These are phyloP conservation scores for Syrphus vitripennis DNA, from an alignment of 2,888 invertebrate genomes.

Conservation along the genomic window DNA sequence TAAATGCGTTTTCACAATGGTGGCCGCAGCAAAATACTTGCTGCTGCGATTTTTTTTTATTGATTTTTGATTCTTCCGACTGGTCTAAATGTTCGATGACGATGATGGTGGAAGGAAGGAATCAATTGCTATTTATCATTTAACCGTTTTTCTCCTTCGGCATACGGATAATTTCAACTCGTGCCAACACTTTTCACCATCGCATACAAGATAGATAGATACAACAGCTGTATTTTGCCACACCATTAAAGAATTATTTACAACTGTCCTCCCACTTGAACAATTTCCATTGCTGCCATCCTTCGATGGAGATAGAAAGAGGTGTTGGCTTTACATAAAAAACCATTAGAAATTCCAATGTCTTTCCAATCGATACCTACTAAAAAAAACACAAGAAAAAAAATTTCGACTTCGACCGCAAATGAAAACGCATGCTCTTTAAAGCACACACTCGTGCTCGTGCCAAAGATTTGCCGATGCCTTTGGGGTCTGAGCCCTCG, in stretches of 20 bases:
- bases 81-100: too few relatives aligned
- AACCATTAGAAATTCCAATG: constrained; percentile 65
- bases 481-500: neutral
- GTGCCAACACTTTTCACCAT: constrained; percentile 53
- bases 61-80: too few relatives aligned
- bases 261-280: constrained; percentile 69
- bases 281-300: constrained; percentile 53
- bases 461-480: constrained; percentile 12
- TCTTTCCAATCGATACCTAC: constrained; percentile 48
- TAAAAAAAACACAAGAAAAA: constrained; percentile 21
- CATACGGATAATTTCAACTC: constrained; percentile 1
- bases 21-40: too few relatives aligned
- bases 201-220: too few relatives aligned
- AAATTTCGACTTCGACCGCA: constrained; percentile 15
- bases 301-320: constrained; percentile 17
- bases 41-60: too few relatives aligned
- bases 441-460: neutral
- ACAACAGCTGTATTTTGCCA: constrained; percentile 47
- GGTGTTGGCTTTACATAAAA: constrained; percentile 33
- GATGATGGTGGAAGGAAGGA: constrained; percentile 16
- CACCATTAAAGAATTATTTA: constrained; percentile 69
- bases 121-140: constrained; percentile 55
- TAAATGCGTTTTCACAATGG: too few relatives aligned
- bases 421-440: constrained; percentile 29
- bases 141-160: constrained; percentile 8